Base-by-base conservation (phyloP, 2,113 vertebrate species). In the Cairina moschata region DNA sequence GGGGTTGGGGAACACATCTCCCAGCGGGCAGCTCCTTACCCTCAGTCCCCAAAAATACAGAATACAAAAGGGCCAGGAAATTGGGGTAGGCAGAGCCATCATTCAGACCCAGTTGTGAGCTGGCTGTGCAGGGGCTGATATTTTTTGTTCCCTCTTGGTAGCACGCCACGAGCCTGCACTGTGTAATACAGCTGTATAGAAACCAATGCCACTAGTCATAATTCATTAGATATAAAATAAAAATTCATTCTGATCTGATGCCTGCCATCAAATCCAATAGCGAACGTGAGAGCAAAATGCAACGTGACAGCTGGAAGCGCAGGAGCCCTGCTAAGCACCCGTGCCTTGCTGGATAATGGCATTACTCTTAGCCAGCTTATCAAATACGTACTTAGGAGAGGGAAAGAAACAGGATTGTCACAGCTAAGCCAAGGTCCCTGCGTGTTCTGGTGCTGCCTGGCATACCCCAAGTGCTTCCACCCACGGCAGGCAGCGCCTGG, bases 161-260 rank as follows among this genome's bases (percentile, higher is more conserved):
- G 42, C 10, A 4, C 0, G 6, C 22, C 32, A 3, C 0, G 14
- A 73, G 72, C 50, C 74, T 0, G 1, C 1, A 2, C 63, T 13
- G 40, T 23, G 54, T 25, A 11, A 50, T 7, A 18, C 38, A 69
- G 82, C 66, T 17, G 0, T 15, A 18, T 13, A 67, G 69, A 44
- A 79, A n/a, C 56, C 78, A 36, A 6, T 17, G 88, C 7, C 42
- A 69, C 92, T 54, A 38, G 63, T 91, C 91, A 85, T 81, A 78
- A 46, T n/a, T 75, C 60, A 88, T 94, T 85, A 88, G 58, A 18
- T 11, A 21, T 29, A n/a, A 60, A 74, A 86, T 52, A 59, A 90
- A 88, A 80, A 22, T 21, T 92, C 79, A 25, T 15, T 56, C 68
- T 63, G 79, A 96, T 67, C 75, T 31, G 5, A 78, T 50, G 50